Percentiles rank a stretch among this genome's conserved stretches.
Evolutionary conservation across 1,140 invertebrate genomes (phyloP).

Genomic region (Solen grandis): DNA sequence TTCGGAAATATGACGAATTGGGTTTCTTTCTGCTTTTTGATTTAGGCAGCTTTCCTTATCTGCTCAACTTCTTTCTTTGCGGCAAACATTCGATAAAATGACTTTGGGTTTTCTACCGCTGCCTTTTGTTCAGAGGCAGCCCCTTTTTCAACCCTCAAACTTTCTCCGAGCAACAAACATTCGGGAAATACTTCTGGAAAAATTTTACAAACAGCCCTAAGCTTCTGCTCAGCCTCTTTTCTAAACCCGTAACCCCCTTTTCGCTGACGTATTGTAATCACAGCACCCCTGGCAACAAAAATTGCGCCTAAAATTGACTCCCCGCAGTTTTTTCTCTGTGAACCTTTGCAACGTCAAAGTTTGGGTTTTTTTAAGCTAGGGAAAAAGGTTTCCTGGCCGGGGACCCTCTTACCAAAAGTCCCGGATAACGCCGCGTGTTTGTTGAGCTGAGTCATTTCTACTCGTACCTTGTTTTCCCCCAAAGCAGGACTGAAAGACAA

Average conservation of each 20-base stretch:
- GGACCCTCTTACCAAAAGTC: constrained; percentile 34
- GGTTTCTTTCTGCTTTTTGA: constrained; percentile 12
- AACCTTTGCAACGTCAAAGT: not conserved
- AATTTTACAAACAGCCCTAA: not conserved
- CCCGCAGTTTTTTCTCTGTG: not conserved
- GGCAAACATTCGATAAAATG: constrained; percentile 20
- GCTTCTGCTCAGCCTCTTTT: not conserved
- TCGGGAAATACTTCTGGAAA: constrained; percentile 22
- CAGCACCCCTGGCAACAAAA: constrained; percentile 28
- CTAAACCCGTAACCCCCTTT: constrained; percentile 50
- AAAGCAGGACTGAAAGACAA: constrained; percentile 53
- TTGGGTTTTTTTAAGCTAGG: not conserved
- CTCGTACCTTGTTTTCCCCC: constrained; percentile 32
- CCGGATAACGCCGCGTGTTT: constrained; percentile 59
- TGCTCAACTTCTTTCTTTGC: constrained; percentile 27
- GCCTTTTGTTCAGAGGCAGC: too few relatives aligned
- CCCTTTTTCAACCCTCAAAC: too few relatives aligned
- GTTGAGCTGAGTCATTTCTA: not conserved
- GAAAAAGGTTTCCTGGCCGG: constrained; percentile 1
- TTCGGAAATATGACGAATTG: constrained; percentile 41
- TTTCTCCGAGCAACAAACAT: constrained; percentile 21
- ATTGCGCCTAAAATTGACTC: not conserved
- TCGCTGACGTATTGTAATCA: constrained; percentile 61
- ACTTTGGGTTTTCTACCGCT: constrained; percentile 55
- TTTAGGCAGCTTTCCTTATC: constrained; percentile 20